Evolutionary conservation across 2,888 invertebrate species (phyloP).

Genomic region (Strigamia transsilvanica): DNA sequence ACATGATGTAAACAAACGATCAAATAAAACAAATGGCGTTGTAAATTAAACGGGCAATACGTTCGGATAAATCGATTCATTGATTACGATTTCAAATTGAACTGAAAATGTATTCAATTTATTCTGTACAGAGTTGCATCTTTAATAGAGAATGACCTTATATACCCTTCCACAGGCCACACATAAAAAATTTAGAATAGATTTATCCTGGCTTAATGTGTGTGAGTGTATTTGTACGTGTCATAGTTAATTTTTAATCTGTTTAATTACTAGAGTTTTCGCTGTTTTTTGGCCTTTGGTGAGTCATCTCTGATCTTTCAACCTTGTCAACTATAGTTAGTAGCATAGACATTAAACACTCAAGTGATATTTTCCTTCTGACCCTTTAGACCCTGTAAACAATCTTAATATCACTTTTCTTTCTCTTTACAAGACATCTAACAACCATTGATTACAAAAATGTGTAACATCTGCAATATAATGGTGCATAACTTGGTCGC

Average conservation of each 20-base stretch:
- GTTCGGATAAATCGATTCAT: too few species aligned
- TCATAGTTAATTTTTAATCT: constrained; percentile 10
- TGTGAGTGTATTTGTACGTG: neutral
- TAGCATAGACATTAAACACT: neutral
- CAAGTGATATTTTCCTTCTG: neutral
- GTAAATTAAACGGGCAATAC: neutral
- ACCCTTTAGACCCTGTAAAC: constrained; percentile 2
- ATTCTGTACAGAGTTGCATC: neutral
- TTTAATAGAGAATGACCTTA: neutral
- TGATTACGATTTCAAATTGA: too few species aligned
- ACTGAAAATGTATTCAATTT: neutral
- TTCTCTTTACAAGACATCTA: neutral
- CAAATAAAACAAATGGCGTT: neutral
- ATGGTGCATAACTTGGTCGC: neutral
- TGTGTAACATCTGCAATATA: neutral
- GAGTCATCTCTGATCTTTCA: neutral
- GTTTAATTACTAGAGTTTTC: constrained; percentile 19
- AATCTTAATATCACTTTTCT: constrained; percentile 14
- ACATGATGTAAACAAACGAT: constrained; percentile 1
- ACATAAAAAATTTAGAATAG: neutral
- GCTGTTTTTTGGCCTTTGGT: neutral
- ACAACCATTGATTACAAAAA: neutral
- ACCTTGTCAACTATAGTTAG: neutral
- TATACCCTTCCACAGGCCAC: neutral
- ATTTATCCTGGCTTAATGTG: neutral